Evolutionary conservation across 2,888 invertebrate genomes (phyloP), one percentile per base, ranked within the genome.

Genomic region (Muscina levida): DNA sequence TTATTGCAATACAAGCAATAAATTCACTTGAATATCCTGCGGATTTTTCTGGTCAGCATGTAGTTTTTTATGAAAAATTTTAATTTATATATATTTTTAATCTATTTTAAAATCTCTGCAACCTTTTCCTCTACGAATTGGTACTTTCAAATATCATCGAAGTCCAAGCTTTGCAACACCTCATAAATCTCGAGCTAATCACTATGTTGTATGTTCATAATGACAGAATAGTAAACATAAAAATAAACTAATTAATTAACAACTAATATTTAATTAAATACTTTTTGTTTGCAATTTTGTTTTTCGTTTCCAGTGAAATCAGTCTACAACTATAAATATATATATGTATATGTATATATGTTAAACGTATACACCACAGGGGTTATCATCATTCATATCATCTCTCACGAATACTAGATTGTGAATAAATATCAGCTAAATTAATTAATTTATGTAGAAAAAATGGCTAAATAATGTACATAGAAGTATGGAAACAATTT

Each of bases 301-400:
- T n/a, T n/a, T 17, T 59, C 59, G 39, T 59, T 62, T 62, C 42
- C 22, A 62, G 39, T 62, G 62, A 42, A 62, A 39, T 68, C 68
- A 56, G 68, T 68, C 53, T 68, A 68, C 53, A 56, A 53, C 19
- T 68, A 59, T 59, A 6, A 13, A 13, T 57, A 37, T 57, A 57
- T 57, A 37, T n/a, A n/a, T n/a, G n/a, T n/a, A n/a, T n/a, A n/a
- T 15, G 26, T 57, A 57, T 57, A 15, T 57, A 31, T 37, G 37
- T 59, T 51, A 68, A 53, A 68, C 68, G 56, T 68, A 68, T 68
- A 68, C 68, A 42, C 22, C 53, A 44, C 39, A 22, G 42, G 53
- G 24, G 39, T 42, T 56, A 56, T 68, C 62, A 42, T 17, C 31
- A 31, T 67, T 31, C 46, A 51, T 31, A 31, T 66, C 42, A 48